These are phyloP conservation scores for Acomys russatus DNA, from an alignment of 2,797 vertebrate species.

Conservation along the genomic window DNA sequence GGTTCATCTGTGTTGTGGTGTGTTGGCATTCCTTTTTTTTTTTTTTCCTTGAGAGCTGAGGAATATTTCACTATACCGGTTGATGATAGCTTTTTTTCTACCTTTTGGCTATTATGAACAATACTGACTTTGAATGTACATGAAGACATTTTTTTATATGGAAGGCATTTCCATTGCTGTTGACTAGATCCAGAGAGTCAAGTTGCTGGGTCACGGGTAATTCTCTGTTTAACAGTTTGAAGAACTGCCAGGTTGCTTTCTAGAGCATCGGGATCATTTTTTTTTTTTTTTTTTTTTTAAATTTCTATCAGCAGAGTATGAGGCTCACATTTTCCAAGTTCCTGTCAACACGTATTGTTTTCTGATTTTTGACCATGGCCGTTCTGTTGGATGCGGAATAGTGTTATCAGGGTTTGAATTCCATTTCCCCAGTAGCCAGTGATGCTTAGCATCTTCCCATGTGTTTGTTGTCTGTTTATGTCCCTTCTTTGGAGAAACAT, in stretches of 20 bases:
- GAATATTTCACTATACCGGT: neutral
- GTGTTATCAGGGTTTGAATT: neutral
- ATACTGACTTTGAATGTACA: neutral
- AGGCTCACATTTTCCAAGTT: neutral
- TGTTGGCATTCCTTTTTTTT: neutral
- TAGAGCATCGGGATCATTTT: neutral
- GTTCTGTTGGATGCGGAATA: neutral
- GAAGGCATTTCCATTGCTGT: neutral
- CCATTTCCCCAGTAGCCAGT: neutral
- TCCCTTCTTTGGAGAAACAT: conserved; percentile 3
- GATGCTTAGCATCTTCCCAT: neutral
- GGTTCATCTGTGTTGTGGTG: neutral
- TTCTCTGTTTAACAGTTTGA: neutral
- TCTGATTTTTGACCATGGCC: neutral
- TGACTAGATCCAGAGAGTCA: neutral
- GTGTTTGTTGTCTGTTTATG: neutral
- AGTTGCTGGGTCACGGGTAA: neutral
- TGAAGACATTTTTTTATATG: neutral
- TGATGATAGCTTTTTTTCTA: neutral
- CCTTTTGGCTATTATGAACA: neutral
- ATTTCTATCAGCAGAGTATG: neutral
- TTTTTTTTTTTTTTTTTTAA: neutral
- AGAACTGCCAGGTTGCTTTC: neutral
- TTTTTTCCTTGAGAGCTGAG: neutral
- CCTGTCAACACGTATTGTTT: neutral